Base-by-base conservation (phyloP, 1,140 invertebrate species). In the Heliconius himera region DNA sequence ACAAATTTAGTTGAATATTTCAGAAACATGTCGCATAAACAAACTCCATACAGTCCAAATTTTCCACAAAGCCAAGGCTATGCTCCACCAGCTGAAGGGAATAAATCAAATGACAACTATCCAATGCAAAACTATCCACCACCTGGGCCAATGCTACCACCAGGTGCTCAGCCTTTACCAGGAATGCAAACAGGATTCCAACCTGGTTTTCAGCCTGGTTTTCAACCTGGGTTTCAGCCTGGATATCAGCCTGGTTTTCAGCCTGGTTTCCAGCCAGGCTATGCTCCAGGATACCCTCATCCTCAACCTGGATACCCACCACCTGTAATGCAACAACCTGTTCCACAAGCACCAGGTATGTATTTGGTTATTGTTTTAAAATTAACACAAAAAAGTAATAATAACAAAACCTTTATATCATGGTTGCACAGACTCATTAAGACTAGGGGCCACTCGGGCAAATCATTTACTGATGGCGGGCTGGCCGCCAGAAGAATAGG, bases 281-380 rank as follows among this genome's bases (percentile, higher is more conserved):
- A 66, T 80, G 56, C 77, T 8, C 82, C 41, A 54, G 90, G 89
- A 16, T 92, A 90, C 66, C 87, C 90, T 70, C 89, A 90, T 36
- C 85, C 88, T 46, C 88, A 90, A 70, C 78, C 81, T 36, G 90
- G 90, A 8, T 91, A 89, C 73, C 87, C 89, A 56, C 83, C 82
- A 36, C 92, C 93, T 71, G 84, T 95, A 8, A 76, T 94, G 8
- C 92, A 94, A 77, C 94, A 95, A 75, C 93, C 93, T 41, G 88
- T 77, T 38, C 85, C 90, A 8, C 88, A 89, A 82, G 83, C 84
- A 73, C 90, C 91, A 87, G 90, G 91, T 93, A 87, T 78, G 13
- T 26, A 26, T 66, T 56, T 56, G 54, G 54, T 2, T n/a, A 22
- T 22, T 11, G 20, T 56, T 11, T 46, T 46, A 16, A 16, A 46